Percentiles rank a stretch among this genome's conserved stretches.
Evolutionary conservation across 2,797 vertebrate genomes (phyloP).

Genomic region (Manis pentadactyla): DNA sequence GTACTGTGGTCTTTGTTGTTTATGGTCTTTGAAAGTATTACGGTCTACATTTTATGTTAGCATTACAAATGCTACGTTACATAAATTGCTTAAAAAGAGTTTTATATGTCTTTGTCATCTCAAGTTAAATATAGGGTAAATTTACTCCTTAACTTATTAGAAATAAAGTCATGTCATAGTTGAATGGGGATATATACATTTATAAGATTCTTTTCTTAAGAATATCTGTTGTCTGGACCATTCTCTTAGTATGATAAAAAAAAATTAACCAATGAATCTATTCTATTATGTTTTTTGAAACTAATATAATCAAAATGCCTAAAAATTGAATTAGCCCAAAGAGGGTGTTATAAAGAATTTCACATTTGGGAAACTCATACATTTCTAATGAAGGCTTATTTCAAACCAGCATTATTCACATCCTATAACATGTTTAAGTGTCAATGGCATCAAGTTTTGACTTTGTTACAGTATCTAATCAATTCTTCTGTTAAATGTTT

Average conservation of each 20-base stretch:
- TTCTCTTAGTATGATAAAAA: background rate
- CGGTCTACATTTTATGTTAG: background rate
- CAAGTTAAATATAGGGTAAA: background rate
- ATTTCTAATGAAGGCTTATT: background rate
- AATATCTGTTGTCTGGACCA: background rate
- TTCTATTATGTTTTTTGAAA: background rate
- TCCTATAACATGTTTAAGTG: conserved; percentile 34
- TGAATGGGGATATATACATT: background rate
- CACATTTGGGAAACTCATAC: background rate
- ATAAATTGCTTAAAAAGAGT: conserved; percentile 17
- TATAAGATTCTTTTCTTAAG: background rate
- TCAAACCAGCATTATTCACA: conserved; percentile 30
- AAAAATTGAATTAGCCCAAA: background rate
- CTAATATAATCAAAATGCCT: background rate
- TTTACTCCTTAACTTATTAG: background rate
- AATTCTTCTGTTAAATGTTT: conserved; percentile 81
- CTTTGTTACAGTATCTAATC: conserved; percentile 61
- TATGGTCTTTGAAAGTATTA: background rate
- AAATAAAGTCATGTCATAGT: conserved; percentile 19
- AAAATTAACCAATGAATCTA: background rate
- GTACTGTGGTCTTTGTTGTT: background rate
- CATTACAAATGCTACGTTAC: background rate
- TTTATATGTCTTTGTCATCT: background rate
- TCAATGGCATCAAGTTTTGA: conserved; percentile 46
- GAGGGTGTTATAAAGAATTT: background rate